Percentiles rank a stretch among this genome's conserved stretches.
Conservation (phyloP, 2,888 invertebrate genomes). For the Leucophenga maculata region DNA sequence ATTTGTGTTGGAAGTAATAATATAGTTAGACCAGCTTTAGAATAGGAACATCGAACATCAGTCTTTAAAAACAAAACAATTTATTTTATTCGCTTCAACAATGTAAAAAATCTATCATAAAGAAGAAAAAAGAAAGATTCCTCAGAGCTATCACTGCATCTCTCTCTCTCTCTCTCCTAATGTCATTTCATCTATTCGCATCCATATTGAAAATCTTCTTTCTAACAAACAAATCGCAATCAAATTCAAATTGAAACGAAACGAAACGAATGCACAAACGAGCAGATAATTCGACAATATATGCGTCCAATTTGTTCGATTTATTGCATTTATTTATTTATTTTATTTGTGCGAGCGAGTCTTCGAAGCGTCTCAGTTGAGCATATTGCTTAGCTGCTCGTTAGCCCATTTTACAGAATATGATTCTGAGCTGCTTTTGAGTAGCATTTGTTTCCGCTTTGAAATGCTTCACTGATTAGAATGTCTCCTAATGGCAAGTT, state of each 20-base stretch:
- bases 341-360: background rate
- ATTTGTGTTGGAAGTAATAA: no score
- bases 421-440: background rate
- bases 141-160: no score
- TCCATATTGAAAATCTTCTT: no score
- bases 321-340: background rate
- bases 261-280: slow-evolving; percentile 11
- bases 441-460: slow-evolving; percentile 13
- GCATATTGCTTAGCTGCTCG: background rate
- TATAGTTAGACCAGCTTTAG: no score
- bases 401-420: background rate
- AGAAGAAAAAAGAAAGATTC: no score
- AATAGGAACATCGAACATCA: no score
- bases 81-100: no score
- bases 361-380: no score
- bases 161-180: no score
- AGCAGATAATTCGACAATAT: background rate
- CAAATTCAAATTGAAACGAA: background rate
- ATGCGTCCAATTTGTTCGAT: background rate
- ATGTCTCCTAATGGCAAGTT: background rate
- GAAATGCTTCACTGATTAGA: slow-evolving; percentile 13
- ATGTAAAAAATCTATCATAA: no score
- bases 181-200: slow-evolving; percentile 4
- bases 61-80: no score
- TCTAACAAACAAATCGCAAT: no score